These are phyloP conservation scores for Morus bassanus DNA, from an alignment of 2,797 vertebrate genomes.

Conservation along the genomic window DNA sequence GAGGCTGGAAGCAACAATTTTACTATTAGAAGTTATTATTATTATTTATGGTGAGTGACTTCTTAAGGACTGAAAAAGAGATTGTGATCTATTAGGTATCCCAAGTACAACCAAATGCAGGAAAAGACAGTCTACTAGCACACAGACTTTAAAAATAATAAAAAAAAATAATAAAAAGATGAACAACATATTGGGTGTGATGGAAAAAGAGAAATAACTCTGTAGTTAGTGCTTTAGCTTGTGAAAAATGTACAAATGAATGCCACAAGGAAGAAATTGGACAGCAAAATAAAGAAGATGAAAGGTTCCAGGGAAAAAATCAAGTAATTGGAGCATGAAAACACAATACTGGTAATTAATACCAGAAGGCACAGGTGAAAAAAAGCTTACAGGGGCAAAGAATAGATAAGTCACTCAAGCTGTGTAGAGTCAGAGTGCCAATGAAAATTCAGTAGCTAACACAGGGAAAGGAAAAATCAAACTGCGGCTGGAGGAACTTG, in stretches of 20 bases:
- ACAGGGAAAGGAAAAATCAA: slow-evolving; percentile 29
- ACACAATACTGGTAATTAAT: slow-evolving; percentile 36
- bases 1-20: neutral
- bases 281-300: neutral
- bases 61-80: neutral
- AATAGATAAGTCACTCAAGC: slow-evolving; percentile 26
- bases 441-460: slow-evolving; percentile 39
- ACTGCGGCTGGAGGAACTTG: neutral
- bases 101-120: neutral
- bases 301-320: neutral
- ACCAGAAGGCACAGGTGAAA: neutral
- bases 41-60: neutral
- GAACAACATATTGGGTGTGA: neutral
- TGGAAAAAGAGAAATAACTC: neutral
- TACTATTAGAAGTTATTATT: neutral
- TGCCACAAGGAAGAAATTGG: neutral
- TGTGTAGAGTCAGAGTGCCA: neutral
- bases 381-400: neutral
- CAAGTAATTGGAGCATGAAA: slow-evolving; percentile 13
- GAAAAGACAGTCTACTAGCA: neutral
- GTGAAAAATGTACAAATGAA: neutral
- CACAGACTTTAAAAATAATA: neutral
- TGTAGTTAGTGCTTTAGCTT: neutral
- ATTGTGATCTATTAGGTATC: neutral
- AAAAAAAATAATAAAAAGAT: neutral